Evolutionary conservation across 2,888 invertebrate genomes (phyloP).

Genomic region (Drosophila formosana): DNA sequence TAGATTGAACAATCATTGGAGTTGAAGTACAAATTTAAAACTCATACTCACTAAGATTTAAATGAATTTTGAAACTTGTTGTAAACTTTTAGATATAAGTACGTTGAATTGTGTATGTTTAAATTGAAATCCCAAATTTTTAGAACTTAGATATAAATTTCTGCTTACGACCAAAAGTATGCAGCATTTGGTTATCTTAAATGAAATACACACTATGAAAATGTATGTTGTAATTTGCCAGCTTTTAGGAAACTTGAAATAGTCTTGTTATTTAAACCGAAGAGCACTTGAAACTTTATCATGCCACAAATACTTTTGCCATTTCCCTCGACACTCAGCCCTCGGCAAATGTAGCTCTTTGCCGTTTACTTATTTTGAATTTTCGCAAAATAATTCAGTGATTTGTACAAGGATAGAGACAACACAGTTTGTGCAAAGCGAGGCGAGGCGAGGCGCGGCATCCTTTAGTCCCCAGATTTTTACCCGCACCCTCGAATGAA

Average conservation of each 20-base stretch:
- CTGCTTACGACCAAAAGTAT: conserved; percentile 1
- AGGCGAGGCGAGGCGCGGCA: no score
- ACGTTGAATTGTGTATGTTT: no score
- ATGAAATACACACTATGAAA: conserved; percentile 11
- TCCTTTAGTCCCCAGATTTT: background rate
- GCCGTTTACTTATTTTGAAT: conserved; percentile 46
- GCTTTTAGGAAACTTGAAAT: conserved; percentile 11
- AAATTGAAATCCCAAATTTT: background rate
- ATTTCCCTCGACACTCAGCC: background rate
- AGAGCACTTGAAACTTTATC: conserved; percentile 47
- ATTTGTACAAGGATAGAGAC: conserved; percentile 53
- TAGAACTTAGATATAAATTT: background rate
- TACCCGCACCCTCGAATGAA: background rate
- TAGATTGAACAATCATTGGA: no score
- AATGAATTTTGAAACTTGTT: no score
- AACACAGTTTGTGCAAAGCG: conserved; percentile 10
- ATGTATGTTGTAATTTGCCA: conserved; percentile 14
- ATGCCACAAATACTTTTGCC: conserved; percentile 31
- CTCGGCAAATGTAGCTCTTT: conserved; percentile 18
- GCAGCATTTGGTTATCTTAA: conserved; percentile 1
- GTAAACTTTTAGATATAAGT: no score
- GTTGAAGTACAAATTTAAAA: no score
- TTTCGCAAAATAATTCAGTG: conserved; percentile 67
- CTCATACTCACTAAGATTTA: no score
- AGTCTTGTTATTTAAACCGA: conserved; percentile 29